These are phyloP conservation scores for Prochilodus magdalenae DNA, from an alignment of 2,113 vertebrate genomes.

Conservation along the genomic window DNA sequence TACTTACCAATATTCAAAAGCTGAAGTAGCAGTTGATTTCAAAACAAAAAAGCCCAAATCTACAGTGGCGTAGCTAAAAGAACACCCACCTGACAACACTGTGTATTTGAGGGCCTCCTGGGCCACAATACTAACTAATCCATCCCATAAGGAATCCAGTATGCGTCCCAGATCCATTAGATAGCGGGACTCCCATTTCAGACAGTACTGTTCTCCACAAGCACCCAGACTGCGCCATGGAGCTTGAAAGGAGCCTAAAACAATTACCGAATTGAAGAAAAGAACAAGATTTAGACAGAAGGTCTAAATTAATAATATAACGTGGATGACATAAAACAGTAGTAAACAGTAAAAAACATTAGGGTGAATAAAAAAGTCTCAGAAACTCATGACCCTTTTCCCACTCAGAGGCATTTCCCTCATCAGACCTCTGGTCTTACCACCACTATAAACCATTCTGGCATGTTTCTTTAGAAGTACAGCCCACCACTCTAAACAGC, in stretches of 20 bases:
- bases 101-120: constrained; percentile 98
- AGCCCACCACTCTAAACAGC: no score
- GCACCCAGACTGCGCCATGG: constrained; percentile 86
- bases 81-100: constrained; percentile 85
- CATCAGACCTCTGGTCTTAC: no score
- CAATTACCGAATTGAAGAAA: not conserved
- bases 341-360: no score
- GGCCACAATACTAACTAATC: constrained; percentile 90
- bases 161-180: constrained; percentile 89
- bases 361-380: no score
- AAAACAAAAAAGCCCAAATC: not conserved
- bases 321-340: no score
- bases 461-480: no score
- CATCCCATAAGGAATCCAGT: constrained; percentile 87
- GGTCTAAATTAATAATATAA: no score
- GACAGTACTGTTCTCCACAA: constrained; percentile 92
- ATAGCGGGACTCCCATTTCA: constrained; percentile 96
- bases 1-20: no score
- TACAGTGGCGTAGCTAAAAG: not conserved
- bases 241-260: constrained; percentile 82
- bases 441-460: no score
- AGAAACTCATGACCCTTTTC: no score
- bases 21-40: no score
- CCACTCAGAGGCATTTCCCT: no score
- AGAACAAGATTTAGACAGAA: constrained; percentile 7